These are phyloP conservation scores for Aleiodes alternator DNA, from an alignment of 2,888 invertebrate species.

Conservation along the genomic window DNA sequence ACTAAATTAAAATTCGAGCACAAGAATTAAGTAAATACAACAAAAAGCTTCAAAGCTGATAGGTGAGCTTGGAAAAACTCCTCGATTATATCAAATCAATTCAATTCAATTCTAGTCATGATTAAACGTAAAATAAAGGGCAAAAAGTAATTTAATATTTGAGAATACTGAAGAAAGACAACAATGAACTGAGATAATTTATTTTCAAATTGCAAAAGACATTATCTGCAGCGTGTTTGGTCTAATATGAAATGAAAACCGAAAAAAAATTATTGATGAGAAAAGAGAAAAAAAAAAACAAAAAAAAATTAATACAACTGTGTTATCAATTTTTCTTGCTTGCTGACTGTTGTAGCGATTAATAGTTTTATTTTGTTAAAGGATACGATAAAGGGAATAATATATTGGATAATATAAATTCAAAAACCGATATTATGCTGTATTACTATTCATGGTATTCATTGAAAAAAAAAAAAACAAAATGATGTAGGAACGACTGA, in stretches of 20 bases:
- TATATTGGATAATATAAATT: conserved; percentile 39
- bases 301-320: conserved; percentile 46
- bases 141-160: conserved; percentile 19
- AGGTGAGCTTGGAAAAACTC: neutral
- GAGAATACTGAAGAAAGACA: conserved; percentile 16
- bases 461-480: conserved; percentile 47
- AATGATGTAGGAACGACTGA: conserved; percentile 36
- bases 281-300: conserved; percentile 23
- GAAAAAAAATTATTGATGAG: conserved; percentile 8
- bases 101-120: conserved; percentile 32
- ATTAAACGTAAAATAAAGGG: conserved; percentile 31
- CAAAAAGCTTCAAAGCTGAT: no score
- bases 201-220: neutral
- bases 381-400: conserved; percentile 34
- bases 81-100: neutral
- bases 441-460: conserved; percentile 31
- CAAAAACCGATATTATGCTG: conserved; percentile 39
- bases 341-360: conserved; percentile 73
- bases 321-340: conserved; percentile 67
- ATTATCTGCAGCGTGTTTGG: neutral
- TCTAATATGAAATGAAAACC: neutral
- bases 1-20: neutral
- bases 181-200: neutral
- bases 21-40: neutral
- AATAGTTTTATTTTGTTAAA: conserved; percentile 72